A percentile compares a stretch with the other conserved stretches of the same genome.
Evolutionary conservation across 2,797 vertebrate genomes (phyloP).

Genomic region (Sebastes itinus): DNA sequence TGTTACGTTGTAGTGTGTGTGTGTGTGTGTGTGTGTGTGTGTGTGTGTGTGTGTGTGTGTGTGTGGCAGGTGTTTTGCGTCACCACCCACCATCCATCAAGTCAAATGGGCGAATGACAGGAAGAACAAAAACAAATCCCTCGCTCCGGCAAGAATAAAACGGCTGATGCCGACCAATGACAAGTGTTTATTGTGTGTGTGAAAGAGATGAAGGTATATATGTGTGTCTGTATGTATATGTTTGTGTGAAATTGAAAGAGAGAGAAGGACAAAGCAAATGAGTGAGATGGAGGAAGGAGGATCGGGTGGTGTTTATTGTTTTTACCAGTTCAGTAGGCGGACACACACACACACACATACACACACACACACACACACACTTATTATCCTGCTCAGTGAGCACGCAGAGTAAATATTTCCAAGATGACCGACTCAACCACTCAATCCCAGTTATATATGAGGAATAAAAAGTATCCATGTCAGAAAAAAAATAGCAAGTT

Average conservation of each 20-base stretch:
- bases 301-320: constrained; percentile 49
- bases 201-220: constrained; percentile 27
- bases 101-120: constrained; percentile 76
- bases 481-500: too few species aligned
- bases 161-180: constrained; percentile 69
- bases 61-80: constrained; percentile 72
- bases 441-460: background rate
- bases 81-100: constrained; percentile 79
- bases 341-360: constrained; percentile 18
- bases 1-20: background rate
- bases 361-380: constrained; percentile 7
- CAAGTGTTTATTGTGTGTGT: constrained; percentile 69
- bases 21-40: constrained; percentile 29
- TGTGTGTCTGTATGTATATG: background rate
- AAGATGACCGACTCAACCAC: background rate
- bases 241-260: constrained; percentile 37
- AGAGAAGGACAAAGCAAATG: constrained; percentile 48
- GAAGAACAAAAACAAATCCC: constrained; percentile 79
- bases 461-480: background rate
- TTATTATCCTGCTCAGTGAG: constrained; percentile 33
- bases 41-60: constrained; percentile 43
- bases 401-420: constrained; percentile 36
- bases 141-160: constrained; percentile 65
- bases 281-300: constrained; percentile 36
- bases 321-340: constrained; percentile 43